Percentiles rank a stretch among this genome's conserved stretches.
These are phyloP conservation scores for Trachelus troglodyta DNA, from an alignment of 2,888 invertebrate genomes.

Conservation along the genomic window DNA sequence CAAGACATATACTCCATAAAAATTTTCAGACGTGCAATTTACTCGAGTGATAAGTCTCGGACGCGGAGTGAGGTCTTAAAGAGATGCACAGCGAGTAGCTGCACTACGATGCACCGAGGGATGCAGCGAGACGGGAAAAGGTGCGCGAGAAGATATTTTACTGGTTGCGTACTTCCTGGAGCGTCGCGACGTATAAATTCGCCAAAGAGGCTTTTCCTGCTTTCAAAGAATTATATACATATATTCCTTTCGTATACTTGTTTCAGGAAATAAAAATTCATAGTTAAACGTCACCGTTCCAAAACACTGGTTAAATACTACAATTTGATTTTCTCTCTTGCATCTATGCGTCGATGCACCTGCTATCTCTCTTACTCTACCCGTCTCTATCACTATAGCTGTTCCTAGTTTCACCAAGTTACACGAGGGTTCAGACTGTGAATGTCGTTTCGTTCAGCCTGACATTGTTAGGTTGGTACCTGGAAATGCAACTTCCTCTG, in stretches of 20 bases:
- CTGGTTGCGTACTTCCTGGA: neutral
- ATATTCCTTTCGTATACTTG: neutral
- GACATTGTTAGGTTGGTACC: too few species aligned
- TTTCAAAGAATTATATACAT: neutral
- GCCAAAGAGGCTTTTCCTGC: neutral
- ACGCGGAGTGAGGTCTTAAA: neutral
- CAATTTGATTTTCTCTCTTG: neutral
- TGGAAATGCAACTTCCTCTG: too few species aligned
- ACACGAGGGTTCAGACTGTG: too few species aligned
- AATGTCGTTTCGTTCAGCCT: too few species aligned
- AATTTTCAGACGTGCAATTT: neutral
- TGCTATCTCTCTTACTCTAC: too few species aligned
- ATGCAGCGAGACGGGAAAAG: neutral
- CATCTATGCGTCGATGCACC: neutral
- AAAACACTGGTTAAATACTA: neutral
- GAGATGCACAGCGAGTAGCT: neutral
- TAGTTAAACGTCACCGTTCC: neutral
- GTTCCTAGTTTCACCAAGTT: too few species aligned
- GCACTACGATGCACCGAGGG: neutral
- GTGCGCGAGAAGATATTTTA: neutral
- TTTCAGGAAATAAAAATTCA: neutral
- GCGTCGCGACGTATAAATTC: neutral
- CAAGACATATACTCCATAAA: neutral
- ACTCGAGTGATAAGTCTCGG: neutral
- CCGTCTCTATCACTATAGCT: too few species aligned